Evolutionary conservation across 2,888 invertebrate species (phyloP), one percentile per base, ranked within the genome.

Genomic region (Leucophenga montana): DNA sequence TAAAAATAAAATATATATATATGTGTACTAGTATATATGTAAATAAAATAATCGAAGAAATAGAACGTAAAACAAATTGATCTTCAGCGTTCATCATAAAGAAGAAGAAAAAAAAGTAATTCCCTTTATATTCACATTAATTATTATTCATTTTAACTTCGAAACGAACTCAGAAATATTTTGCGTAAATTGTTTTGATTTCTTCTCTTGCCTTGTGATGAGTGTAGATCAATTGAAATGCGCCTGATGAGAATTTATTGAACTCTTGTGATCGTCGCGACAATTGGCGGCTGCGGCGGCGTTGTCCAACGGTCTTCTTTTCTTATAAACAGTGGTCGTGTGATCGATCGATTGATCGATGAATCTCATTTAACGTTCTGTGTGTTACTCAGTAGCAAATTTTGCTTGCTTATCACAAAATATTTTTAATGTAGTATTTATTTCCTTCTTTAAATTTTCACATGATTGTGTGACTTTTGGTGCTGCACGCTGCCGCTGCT

Each of bases 151-250:
- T 57, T 56, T 56, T 20, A 1, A 27, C 14, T 56, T 56, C 1
- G 16, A 54, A 56, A 56, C 22, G 13, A 56, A 20, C 20, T 16
- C 20, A 11, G 68, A 50, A 73, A 59, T 33, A 59, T 59, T 83
- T 82, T 73, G 82, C 77, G 80, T 75, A 74, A 74, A 84, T 76
- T 79, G 77, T 77, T 77, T 79, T 82, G 76, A 79, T 77, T 82
- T 75, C 75, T 70, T 72, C 68, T 67, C 77, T 73, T 27, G 27
- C 27, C 27, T 67, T n/a, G n/a, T n/a, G n/a, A n/a, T n/a, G n/a
- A n/a, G n/a, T n/a, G n/a, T n/a, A n/a, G 44, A 14, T 53, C 64
- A 54, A 75, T 56, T 54, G 31, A 31, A 78, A 68, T 73, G 70
- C 67, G 69, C 71, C 71, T 75, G 72, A 77, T 79, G 75, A 68